Conservation (phyloP, 2,888 invertebrate genomes). For the Limenitis camilla region DNA sequence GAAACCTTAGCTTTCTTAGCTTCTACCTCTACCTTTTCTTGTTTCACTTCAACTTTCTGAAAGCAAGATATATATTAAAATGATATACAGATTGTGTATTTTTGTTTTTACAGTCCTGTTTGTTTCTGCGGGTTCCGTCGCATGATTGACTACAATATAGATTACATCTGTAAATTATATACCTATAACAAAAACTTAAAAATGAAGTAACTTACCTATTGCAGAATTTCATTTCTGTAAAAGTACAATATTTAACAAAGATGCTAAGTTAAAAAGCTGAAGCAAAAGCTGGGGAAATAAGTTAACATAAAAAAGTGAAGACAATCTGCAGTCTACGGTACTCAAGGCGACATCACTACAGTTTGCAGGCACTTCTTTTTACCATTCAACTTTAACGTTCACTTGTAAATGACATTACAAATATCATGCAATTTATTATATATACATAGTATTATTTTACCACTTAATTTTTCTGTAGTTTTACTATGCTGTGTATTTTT, state of each 20-base stretch:
- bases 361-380: constrained; percentile 11
- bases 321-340: constrained; percentile 17
- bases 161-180: too few relatives aligned
- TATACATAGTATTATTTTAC: neutral
- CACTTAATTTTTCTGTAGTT: neutral
- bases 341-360: constrained; percentile 10
- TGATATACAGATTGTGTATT: neutral
- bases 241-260: neutral
- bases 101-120: too few relatives aligned
- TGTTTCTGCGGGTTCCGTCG: too few relatives aligned
- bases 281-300: constrained; percentile 53
- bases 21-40: constrained; percentile 63
- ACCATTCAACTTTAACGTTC: constrained; percentile 3
- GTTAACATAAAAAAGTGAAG: constrained; percentile 33
- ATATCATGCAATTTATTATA: constrained; percentile 1
- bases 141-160: too few relatives aligned
- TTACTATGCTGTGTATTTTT: neutral
- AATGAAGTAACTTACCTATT: neutral
- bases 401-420: constrained; percentile 18
- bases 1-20: constrained; percentile 66
- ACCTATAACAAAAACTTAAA: too few relatives aligned
- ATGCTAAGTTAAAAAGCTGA: constrained; percentile 20
- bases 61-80: constrained; percentile 27
- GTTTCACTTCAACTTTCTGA: constrained; percentile 66
- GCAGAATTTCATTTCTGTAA: neutral